A percentile compares a stretch with the other conserved stretches of the same genome.
These are phyloP conservation scores for Fulmarus glacialis DNA, from an alignment of 2,113 vertebrate species.

Conservation along the genomic window DNA sequence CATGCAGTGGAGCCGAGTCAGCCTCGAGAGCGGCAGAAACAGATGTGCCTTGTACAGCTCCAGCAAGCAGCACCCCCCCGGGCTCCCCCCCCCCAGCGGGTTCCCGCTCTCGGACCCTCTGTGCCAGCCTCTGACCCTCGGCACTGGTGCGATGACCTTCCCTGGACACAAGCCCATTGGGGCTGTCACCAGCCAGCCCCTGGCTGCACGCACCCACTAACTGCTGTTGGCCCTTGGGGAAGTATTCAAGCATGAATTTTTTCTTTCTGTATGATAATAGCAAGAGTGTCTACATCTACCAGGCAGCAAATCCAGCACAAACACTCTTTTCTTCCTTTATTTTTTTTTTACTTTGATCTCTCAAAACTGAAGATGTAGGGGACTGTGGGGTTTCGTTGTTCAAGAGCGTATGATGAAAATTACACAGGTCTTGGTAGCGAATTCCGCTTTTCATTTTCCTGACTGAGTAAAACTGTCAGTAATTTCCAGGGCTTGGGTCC, in stretches of 20 bases:
- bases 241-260: background rate
- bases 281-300: background rate
- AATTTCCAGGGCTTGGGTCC: background rate
- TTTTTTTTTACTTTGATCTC: background rate
- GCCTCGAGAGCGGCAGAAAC: rapidly evolving
- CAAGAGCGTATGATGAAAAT: background rate
- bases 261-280: background rate
- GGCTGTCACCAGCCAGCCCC: background rate
- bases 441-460: background rate
- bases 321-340: background rate
- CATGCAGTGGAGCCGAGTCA: rapidly evolving
- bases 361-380: background rate
- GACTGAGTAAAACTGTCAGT: background rate
- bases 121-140: background rate
- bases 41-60: too few species aligned
- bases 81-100: too few species aligned
- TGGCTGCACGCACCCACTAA: background rate
- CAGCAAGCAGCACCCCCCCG: background rate
- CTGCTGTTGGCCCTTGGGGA: background rate
- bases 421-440: background rate
- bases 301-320: background rate
- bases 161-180: background rate
- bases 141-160: too few species aligned
- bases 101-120: rapidly evolving
- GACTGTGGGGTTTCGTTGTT: background rate